A percentile compares a stretch with the other conserved stretches of the same genome.
Evolutionary conservation across 2,113 vertebrate genomes (phyloP).

Genomic region (Tachuris rubrigastra): DNA sequence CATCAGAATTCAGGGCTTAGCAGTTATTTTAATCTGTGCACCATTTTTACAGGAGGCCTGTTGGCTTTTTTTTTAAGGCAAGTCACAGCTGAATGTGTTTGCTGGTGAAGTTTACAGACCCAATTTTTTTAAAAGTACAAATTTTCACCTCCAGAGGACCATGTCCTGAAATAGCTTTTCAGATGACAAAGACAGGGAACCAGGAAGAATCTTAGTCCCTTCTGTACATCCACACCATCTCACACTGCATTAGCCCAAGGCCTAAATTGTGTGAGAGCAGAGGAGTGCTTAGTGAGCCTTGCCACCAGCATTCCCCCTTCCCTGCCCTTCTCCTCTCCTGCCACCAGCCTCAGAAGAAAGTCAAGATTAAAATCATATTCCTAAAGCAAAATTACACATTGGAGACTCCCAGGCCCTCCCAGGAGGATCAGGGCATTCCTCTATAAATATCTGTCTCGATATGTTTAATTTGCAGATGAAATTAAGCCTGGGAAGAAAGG

Average conservation of each 20-base stretch:
- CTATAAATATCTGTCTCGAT: constrained; percentile 2
- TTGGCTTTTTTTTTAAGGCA: neutral
- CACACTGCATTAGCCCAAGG: neutral
- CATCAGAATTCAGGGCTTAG: neutral
- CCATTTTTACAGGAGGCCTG: neutral
- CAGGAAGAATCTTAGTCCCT: neutral
- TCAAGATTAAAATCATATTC: neutral
- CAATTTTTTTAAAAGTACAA: fast-evolving
- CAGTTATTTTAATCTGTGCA: neutral
- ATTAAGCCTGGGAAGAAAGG: constrained; percentile 61
- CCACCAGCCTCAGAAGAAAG: neutral
- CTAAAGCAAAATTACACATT: constrained; percentile 39
- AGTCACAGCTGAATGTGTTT: neutral
- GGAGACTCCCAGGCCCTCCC: neutral
- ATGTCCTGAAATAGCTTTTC: neutral
- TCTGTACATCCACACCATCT: fast-evolving
- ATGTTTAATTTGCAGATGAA: constrained; percentile 65
- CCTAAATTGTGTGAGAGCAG: neutral
- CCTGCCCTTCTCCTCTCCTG: neutral
- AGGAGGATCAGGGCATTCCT: neutral
- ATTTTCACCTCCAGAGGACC: neutral
- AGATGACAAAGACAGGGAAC: neutral
- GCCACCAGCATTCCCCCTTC: neutral
- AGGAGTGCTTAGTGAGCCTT: fast-evolving
- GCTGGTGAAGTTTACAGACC: neutral